Conservation (phyloP, 2,113 vertebrate species). For the Anoura caudifer region DNA sequence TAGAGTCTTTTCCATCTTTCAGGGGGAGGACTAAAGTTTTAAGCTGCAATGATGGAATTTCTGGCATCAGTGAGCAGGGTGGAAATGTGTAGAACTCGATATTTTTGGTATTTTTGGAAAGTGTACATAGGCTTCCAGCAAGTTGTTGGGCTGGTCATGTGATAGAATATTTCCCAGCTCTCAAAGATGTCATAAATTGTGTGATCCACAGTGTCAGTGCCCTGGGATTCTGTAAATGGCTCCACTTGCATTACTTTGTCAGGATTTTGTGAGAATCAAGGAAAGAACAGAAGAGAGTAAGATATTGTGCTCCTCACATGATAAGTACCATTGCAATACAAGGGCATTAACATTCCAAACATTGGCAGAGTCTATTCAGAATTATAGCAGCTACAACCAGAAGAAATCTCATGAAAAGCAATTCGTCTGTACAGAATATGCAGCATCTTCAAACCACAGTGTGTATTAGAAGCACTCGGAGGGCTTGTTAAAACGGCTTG, state of each 20-base stretch:
- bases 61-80: background rate
- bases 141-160: background rate
- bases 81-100: constrained; percentile 1
- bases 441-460: background rate
- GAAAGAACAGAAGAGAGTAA: background rate
- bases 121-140: background rate
- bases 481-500: background rate
- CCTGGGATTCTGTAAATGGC: background rate
- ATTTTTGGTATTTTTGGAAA: constrained; percentile 10
- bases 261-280: background rate
- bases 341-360: background rate
- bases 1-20: background rate
- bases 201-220: background rate
- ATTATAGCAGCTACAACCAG: background rate
- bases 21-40: background rate
- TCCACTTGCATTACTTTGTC: background rate
- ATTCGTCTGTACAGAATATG: background rate
- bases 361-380: background rate
- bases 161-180: background rate
- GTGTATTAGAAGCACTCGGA: background rate
- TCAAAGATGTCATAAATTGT: background rate
- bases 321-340: background rate
- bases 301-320: background rate
- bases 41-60: constrained; percentile 3
- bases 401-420: constrained; percentile 18